phyloP scores from a whole-genome alignment of 2,113 vertebrate genomes.

The Motacilla tschutschensis region DNA sequence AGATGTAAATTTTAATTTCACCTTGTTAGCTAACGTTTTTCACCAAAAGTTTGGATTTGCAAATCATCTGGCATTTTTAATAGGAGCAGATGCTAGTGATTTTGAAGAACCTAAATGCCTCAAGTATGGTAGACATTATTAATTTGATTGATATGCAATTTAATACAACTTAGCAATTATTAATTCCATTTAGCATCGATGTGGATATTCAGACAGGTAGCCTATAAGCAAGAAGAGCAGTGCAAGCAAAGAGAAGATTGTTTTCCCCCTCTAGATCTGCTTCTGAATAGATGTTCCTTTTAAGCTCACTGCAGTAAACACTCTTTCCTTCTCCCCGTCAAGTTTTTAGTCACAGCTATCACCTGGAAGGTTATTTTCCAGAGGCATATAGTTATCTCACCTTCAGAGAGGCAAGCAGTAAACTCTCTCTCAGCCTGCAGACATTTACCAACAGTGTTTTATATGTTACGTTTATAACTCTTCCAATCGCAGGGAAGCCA shows the following conservation, averaged over 20 bases:
- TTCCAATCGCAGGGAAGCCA: constrained; percentile 9
- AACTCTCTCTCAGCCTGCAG: constrained; percentile 2
- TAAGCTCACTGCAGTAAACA: constrained; percentile 6
- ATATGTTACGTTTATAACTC: constrained; percentile 12
- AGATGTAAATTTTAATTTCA: constrained; percentile 81
- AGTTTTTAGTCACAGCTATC: constrained; percentile 29
- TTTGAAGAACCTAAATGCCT: constrained; percentile 60
- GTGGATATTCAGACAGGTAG: background rate
- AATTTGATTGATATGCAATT: constrained; percentile 68
- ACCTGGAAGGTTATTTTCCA: constrained; percentile 39
- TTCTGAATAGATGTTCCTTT: background rate
- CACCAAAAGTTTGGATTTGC: constrained; percentile 71
- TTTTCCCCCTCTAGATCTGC: background rate
- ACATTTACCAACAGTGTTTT: constrained; percentile 44
- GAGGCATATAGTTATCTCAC: constrained; percentile 22
- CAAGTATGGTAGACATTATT: constrained; percentile 65
- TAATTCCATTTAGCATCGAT: constrained; percentile 38
- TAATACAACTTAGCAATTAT: constrained; percentile 65
- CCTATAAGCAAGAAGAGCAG: background rate
- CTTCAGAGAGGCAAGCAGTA: constrained; percentile 27
- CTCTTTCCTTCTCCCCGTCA: background rate
- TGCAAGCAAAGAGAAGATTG: background rate
- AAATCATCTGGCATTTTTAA: constrained; percentile 79
- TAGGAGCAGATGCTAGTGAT: constrained; percentile 71
- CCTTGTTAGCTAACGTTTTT: constrained; percentile 75